Evolutionary conservation across 2,888 invertebrate genomes (phyloP).

Genomic region (Lamellibrachia columna): DNA sequence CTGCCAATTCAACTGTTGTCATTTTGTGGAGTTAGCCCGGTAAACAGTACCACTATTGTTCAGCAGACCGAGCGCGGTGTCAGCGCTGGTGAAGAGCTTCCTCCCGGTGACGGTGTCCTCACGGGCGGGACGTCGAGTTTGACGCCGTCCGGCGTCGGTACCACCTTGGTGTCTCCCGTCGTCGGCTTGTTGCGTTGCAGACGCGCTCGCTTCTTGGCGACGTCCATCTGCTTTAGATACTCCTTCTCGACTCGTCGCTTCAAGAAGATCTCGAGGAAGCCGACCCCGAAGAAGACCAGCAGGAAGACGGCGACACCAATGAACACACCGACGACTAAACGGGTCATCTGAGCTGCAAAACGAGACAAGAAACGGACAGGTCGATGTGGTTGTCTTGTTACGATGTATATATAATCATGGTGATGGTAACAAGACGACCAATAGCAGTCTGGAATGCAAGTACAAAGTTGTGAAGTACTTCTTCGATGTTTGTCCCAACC

Average conservation of each 20-base stretch:
- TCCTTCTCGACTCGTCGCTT: neutral
- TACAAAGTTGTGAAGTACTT: no score
- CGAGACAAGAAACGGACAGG: neutral
- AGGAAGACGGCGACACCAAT: neutral
- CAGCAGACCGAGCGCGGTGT: neutral
- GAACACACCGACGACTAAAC: neutral
- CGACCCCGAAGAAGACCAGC: constrained; percentile 7
- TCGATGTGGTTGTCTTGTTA: no score
- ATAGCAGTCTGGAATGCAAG: no score
- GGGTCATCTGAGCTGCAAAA: neutral
- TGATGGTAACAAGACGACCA: no score
- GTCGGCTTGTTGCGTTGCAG: neutral
- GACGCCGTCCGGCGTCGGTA: neutral
- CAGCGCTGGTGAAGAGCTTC: neutral
- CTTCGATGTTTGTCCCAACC: no score
- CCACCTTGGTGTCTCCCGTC: neutral
- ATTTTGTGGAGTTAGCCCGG: neutral
- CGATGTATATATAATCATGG: no score
- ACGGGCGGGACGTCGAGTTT: neutral
- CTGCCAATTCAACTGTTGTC: no score
- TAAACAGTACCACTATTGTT: no score
- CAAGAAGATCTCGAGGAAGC: constrained; percentile 13
- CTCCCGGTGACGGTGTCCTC: neutral
- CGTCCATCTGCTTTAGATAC: neutral
- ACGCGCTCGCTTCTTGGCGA: constrained; percentile 11